Conservation (phyloP, 2,888 invertebrate species). For the Lomographa bimaculata region DNA sequence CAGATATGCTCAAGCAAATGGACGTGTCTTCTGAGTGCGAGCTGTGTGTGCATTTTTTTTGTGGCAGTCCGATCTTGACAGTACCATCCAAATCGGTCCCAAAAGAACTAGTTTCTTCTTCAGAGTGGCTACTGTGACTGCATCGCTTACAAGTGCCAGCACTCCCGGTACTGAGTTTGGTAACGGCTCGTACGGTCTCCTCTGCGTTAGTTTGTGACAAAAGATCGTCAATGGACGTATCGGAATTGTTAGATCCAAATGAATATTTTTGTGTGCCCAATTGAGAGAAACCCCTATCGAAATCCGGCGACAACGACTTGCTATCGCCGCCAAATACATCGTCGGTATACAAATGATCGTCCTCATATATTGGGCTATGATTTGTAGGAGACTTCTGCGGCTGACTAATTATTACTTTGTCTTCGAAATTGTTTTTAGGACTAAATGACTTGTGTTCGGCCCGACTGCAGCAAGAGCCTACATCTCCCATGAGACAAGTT, state of each 20-base stretch:
- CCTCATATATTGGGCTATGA: constrained; percentile 84
- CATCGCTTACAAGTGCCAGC: constrained; percentile 84
- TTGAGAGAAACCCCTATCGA: constrained; percentile 73
- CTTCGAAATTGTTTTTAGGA: constrained; percentile 64
- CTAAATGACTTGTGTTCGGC: constrained; percentile 67
- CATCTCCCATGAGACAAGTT: constrained; percentile 72
- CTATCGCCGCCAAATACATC: constrained; percentile 85
- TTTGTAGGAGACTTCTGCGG: constrained; percentile 85
- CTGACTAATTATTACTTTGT: constrained; percentile 84
- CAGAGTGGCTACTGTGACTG: constrained; percentile 89
- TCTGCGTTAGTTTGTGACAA: constrained; percentile 84
- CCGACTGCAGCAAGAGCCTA: constrained; percentile 73
- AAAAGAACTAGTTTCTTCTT: constrained; percentile 89
- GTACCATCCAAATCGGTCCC: constrained; percentile 92
- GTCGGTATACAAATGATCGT: constrained; percentile 83
- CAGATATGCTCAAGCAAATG: constrained; percentile 92
- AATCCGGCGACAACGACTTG: constrained; percentile 84
- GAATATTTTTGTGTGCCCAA: constrained; percentile 73
- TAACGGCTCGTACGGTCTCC: constrained; percentile 79
- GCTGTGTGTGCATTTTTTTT: constrained; percentile 92
- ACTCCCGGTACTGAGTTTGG: constrained; percentile 75
- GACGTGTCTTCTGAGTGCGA: constrained; percentile 95
- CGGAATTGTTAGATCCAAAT: constrained; percentile 85
- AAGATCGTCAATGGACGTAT: constrained; percentile 85
- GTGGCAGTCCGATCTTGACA: constrained; percentile 90